A percentile compares a stretch with the other conserved stretches of the same genome.
These are phyloP conservation scores for Thomomys bottae DNA, from an alignment of 2,113 vertebrate genomes.

Conservation along the genomic window DNA sequence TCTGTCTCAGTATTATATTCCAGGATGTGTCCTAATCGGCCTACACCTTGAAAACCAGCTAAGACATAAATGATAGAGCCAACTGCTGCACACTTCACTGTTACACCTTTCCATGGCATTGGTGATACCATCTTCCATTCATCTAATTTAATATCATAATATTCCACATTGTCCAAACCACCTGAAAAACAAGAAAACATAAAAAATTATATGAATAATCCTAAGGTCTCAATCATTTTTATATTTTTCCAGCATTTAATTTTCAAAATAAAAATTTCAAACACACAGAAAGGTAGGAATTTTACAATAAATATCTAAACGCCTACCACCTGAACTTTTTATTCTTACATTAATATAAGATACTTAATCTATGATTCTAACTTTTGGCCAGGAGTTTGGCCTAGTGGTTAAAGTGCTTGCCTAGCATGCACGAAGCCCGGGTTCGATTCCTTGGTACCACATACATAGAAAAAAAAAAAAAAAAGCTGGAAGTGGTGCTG, in stretches of 20 bases:
- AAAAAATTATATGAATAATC: neutral
- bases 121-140: slow-evolving; percentile 95
- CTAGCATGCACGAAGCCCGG: too few relatives aligned
- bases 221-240: slow-evolving; percentile 1
- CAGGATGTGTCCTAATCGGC: slow-evolving; percentile 94
- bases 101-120: slow-evolving; percentile 98
- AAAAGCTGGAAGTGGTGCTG: too few relatives aligned
- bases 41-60: slow-evolving; percentile 98
- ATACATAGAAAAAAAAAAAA: too few relatives aligned
- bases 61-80: slow-evolving; percentile 94
- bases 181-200: slow-evolving; percentile 85
- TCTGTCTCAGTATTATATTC: slow-evolving; percentile 97
- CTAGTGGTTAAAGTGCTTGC: too few relatives aligned
- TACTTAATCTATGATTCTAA: neutral
- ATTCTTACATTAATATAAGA: slow-evolving; percentile 30
- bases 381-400: too few relatives aligned
- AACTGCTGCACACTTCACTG: slow-evolving; percentile 96
- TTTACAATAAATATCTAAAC: slow-evolving; percentile 43
- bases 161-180: slow-evolving; percentile 96
- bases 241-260: slow-evolving; percentile 21
- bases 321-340: slow-evolving; percentile 31
- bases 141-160: slow-evolving; percentile 95
- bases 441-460: too few relatives aligned
- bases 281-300: slow-evolving; percentile 12
- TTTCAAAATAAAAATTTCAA: slow-evolving; percentile 50